Conservation (phyloP, 2,797 vertebrate species). For the Pitangus sulphuratus region DNA sequence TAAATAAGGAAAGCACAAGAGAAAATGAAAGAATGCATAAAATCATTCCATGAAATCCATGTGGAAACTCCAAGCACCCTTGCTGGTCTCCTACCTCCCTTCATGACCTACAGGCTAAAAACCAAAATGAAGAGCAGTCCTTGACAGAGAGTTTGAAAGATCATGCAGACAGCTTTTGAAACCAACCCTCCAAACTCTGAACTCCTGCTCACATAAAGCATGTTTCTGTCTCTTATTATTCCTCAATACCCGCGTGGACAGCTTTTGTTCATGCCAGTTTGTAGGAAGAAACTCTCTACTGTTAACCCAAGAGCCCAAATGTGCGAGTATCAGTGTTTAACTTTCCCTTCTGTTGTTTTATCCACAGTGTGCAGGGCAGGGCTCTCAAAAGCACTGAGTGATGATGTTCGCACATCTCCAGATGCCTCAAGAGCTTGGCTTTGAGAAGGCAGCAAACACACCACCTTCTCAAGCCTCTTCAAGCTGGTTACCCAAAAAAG, state of each 20-base stretch:
- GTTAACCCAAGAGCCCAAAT: background rate
- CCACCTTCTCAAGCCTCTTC: background rate
- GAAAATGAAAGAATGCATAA: conserved; percentile 31
- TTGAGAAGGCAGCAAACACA: background rate
- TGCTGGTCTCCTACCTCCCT: background rate
- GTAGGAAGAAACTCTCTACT: background rate
- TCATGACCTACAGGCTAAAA: background rate
- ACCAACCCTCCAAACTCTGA: background rate
- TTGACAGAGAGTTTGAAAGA: background rate
- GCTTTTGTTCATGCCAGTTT: background rate
- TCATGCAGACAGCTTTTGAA: background rate
- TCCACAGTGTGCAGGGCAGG: fast-evolving
- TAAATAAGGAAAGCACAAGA: conserved; percentile 49
- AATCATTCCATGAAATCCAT: background rate
- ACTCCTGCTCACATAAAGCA: background rate
- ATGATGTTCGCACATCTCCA: background rate
- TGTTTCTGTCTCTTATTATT: background rate
- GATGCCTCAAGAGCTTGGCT: background rate
- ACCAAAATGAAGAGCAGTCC: background rate
- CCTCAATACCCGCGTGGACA: background rate
- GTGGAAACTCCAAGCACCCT: background rate
- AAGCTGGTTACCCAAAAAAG: background rate
- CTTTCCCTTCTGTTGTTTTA: background rate
- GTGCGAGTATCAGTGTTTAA: background rate
- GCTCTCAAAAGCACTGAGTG: background rate